A percentile compares a stretch with the other conserved stretches of the same genome.
phyloP scores from a whole-genome alignment of 2,797 vertebrate species.

The Falco columbarius region DNA sequence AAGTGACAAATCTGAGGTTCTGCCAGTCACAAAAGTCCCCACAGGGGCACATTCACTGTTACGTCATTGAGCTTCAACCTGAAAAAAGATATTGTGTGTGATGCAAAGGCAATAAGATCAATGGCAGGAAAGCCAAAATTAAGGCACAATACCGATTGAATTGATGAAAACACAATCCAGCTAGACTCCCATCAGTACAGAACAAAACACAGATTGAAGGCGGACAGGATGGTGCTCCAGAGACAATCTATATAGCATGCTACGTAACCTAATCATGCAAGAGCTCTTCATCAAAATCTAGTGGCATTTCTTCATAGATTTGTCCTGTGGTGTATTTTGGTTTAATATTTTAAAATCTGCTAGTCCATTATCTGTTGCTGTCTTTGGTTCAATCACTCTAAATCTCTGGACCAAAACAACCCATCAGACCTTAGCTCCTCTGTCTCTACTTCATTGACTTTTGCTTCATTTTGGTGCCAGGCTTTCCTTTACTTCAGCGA shows the following conservation, averaged over 20 bases:
- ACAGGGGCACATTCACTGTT: not conserved
- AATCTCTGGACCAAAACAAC: slow-evolving; percentile 23
- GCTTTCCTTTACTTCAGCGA: slow-evolving; percentile 39
- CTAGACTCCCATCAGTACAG: not conserved
- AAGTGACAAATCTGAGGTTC: not conserved
- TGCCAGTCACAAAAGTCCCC: not conserved
- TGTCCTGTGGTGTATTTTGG: not conserved
- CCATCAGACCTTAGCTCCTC: not conserved
- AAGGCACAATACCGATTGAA: not conserved
- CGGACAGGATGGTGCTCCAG: not conserved
- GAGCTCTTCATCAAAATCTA: slow-evolving; percentile 22
- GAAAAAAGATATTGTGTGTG: not conserved
- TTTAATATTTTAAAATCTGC: slow-evolving; percentile 9
- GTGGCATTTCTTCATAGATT: slow-evolving; percentile 34
- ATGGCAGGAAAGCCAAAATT: not conserved
- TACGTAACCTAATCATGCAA: not conserved
- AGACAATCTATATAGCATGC: not conserved
- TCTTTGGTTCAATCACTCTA: not conserved
- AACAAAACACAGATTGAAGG: not conserved
- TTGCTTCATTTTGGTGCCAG: slow-evolving; percentile 28
- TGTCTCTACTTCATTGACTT: slow-evolving; percentile 39
- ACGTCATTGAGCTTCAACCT: not conserved
- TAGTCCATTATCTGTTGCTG: not conserved
- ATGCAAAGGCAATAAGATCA: not conserved
- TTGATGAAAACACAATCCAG: slow-evolving; percentile 7